Evolutionary conservation across 1,140 invertebrate species (phyloP).

Genomic region (Pristionchus pacificus): DNA sequence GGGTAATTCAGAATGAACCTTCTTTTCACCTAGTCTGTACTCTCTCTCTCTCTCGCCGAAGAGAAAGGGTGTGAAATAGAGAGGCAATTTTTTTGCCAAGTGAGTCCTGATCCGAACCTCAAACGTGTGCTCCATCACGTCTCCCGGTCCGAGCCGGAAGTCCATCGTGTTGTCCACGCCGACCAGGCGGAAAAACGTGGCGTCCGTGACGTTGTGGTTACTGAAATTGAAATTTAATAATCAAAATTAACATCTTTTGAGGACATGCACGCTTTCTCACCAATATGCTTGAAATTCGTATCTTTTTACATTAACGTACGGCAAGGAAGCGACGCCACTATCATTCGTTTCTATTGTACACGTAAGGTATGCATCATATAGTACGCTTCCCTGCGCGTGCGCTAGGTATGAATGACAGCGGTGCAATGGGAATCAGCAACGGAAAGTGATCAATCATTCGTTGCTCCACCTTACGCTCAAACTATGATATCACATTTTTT

Average conservation of each 20-base stretch:
- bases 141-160: constrained; percentile 48
- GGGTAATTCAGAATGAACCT: no score
- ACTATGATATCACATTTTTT: neutral
- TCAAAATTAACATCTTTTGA: constrained; percentile 4
- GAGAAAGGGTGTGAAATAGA: no score
- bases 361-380: neutral
- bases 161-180: constrained; percentile 56
- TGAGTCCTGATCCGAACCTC: constrained; percentile 30
- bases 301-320: neutral
- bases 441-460: neutral
- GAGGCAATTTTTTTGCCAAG: no score
- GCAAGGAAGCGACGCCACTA: neutral
- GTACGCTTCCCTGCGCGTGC: neutral
- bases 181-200: constrained; percentile 51
- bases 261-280: neutral
- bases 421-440: neutral
- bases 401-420: neutral
- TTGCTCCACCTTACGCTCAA: neutral
- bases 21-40: no score
- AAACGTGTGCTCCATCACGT: constrained; percentile 56
- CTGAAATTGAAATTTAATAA: constrained; percentile 37
- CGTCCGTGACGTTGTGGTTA: constrained; percentile 56
- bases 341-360: neutral
- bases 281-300: neutral
- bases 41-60: no score